phyloP scores from a whole-genome alignment of 2,888 invertebrate genomes.

The Tenthredo scrophulariae region DNA sequence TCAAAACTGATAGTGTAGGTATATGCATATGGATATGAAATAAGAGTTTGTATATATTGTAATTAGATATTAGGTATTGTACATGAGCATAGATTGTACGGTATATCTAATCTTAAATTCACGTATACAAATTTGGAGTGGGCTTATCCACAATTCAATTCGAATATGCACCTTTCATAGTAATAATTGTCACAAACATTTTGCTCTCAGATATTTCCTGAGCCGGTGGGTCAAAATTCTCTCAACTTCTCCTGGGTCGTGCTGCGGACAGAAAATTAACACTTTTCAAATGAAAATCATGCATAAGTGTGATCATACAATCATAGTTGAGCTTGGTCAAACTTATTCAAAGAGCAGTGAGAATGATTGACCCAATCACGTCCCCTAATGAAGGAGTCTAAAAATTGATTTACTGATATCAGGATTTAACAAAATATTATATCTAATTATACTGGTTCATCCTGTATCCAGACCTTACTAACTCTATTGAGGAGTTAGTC shows the following conservation, averaged over 20 bases:
- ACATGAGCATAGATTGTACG: neutral
- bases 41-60: neutral
- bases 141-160: neutral
- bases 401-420: neutral
- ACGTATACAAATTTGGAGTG: neutral
- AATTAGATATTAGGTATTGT: neutral
- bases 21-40: neutral
- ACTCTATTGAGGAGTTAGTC: no score
- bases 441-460: conserved; percentile 5
- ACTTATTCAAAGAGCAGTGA: neutral
- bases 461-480: neutral
- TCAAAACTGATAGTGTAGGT: neutral
- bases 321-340: neutral
- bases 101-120: conserved; percentile 12
- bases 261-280: conserved; percentile 61
- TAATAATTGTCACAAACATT: neutral
- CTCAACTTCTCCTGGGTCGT: conserved; percentile 67
- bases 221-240: conserved; percentile 68
- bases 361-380: neutral
- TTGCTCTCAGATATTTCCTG: conserved; percentile 50
- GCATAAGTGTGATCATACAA: conserved; percentile 46
- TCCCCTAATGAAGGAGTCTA: neutral
- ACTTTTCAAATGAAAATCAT: neutral
- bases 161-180: neutral
- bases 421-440: neutral